Evolutionary conservation across 2,888 invertebrate species (phyloP), one percentile per base, ranked within the genome.

Genomic region (Drosophila paucipuncta): DNA sequence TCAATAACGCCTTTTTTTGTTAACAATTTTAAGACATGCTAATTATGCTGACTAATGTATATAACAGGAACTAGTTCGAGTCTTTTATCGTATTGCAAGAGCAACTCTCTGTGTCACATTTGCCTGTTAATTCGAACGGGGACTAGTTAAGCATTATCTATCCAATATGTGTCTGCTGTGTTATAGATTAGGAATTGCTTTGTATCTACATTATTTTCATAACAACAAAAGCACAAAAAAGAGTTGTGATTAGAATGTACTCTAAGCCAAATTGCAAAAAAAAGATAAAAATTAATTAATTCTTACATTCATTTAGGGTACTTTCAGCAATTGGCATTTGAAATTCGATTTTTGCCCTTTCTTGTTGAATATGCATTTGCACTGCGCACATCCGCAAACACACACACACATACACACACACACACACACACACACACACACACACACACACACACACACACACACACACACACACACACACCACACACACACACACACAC

Each of bases 361-460:
- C 52, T 28, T 49, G 16, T 54, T 68, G 25, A 55, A 52, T 70
- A 41, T 70, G 68, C 39, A 70, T 57, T 25, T 41, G n/a, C 58
- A 68, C 70, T 58, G 68, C 50, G 58, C 71, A 70, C 41, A 58
- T 31, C n/a, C 22, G 39, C n/a, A 57, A 2, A 2, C 43, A 31
- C 22, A 30, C 55, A 43, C 6, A 28, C 5, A 16, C 11, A 50
- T 11, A 22, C 7, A 30, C 2, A 31, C 9, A 28, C 5, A 16
- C 11, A 50, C 13, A 22, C 7, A 30, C 2, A 31, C 9, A 60
- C 7, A 13, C 4, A 28, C 2, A 16, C 4, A 9, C 28, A 43
- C 22, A 2, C 43, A 31, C 22, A 30, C 55, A 43, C 6, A 28
- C 5, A 16, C 11, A 50, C 13, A 22, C 7, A 30, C 2, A 31